These are phyloP conservation scores for Anthopleura xanthogrammica DNA, from an alignment of 92 coral and sea anemone species.

Conservation along the genomic window DNA sequence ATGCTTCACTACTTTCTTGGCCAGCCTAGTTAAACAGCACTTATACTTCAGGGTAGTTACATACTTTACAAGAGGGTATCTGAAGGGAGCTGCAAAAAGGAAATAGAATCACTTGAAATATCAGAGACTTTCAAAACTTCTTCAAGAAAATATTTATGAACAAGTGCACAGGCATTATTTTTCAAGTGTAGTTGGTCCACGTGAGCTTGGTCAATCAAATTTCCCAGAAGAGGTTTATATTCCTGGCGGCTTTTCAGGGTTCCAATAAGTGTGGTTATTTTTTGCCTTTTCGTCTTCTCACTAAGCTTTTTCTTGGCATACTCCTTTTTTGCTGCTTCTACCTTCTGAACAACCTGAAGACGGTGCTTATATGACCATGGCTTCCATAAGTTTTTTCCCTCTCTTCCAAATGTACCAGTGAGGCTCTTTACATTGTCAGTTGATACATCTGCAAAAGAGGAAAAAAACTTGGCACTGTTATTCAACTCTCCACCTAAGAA, in stretches of 20 bases:
- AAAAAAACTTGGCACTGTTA: too few species aligned
- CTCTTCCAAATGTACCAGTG: slow-evolving; percentile 20
- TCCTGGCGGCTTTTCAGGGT: slow-evolving; percentile 25
- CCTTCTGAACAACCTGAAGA: slow-evolving; percentile 35
- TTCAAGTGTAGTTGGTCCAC: slow-evolving; percentile 48
- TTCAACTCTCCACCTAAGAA: too few species aligned
- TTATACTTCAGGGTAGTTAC: slow-evolving; percentile 2
- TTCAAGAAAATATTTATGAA: slow-evolving; percentile 28
- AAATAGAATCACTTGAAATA: slow-evolving; percentile 15
- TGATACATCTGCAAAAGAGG: too few species aligned
- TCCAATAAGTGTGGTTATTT: slow-evolving; percentile 29
- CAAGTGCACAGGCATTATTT: slow-evolving; percentile 48
- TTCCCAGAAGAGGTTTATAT: slow-evolving; percentile 33
- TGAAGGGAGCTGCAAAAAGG: slow-evolving; percentile 32
- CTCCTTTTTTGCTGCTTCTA: slow-evolving; percentile 23
- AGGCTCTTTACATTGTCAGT: too few species aligned
- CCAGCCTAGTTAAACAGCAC: slow-evolving; percentile 4
- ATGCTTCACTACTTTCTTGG: slow-evolving; percentile 11
- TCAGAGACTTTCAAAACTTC: slow-evolving; percentile 28
- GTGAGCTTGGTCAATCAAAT: slow-evolving; percentile 38
- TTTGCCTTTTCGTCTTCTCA: slow-evolving; percentile 10
- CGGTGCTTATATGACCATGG: slow-evolving; percentile 26
- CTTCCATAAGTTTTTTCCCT: slow-evolving; percentile 9
- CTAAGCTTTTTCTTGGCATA: background rate
- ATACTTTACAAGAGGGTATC: slow-evolving; percentile 19